Conservation (phyloP, 2,113 vertebrate species). For the Bubalus kerabau region DNA sequence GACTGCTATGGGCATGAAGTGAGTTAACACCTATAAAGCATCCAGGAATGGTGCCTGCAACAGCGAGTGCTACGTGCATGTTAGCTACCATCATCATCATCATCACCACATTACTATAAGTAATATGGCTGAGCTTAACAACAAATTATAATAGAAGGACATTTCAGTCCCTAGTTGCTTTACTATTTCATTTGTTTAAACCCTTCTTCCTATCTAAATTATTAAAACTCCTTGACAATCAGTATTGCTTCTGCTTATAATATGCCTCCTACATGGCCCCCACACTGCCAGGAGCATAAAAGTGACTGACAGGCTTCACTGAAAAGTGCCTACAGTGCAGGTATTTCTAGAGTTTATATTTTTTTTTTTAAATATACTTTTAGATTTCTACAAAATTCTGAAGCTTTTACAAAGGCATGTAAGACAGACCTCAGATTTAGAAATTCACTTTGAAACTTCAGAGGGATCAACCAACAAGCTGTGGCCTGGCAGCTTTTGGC, state of each 20-base stretch:
- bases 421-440: background rate
- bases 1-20: background rate
- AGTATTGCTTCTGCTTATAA: background rate
- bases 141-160: background rate
- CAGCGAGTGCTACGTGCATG: background rate
- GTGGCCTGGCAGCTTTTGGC: background rate
- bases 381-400: background rate
- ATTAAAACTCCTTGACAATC: background rate
- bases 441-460: constrained; percentile 36
- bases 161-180: background rate
- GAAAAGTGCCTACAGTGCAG: background rate
- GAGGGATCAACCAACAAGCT: background rate
- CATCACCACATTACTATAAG: background rate
- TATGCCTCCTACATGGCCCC: background rate
- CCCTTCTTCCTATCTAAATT: background rate
- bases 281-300: background rate
- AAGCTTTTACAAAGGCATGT: background rate
- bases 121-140: background rate
- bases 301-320: background rate
- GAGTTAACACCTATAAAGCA: background rate
- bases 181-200: background rate
- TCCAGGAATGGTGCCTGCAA: background rate
- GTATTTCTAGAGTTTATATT: background rate
- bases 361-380: background rate
- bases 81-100: background rate